These are phyloP conservation scores for Onthophagus taurus DNA, from an alignment of 1,140 invertebrate species.

Conservation along the genomic window DNA sequence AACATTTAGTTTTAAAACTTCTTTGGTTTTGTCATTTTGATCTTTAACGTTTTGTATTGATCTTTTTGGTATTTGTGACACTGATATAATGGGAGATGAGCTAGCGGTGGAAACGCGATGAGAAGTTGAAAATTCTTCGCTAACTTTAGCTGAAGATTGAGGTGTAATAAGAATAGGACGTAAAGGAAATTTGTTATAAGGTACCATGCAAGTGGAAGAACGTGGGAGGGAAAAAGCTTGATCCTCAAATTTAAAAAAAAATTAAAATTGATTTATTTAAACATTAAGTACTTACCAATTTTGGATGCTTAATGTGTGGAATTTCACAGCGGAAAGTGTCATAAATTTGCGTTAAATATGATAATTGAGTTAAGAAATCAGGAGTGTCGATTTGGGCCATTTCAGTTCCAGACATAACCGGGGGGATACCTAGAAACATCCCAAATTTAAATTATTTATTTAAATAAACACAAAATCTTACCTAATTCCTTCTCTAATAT, in stretches of 20 bases:
- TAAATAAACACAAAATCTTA: slow-evolving; percentile 15
- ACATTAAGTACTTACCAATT: slow-evolving; percentile 51
- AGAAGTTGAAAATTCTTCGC: slow-evolving; percentile 4
- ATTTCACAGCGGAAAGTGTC: slow-evolving; percentile 75
- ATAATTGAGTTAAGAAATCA: slow-evolving; percentile 68
- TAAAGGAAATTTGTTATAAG: neutral
- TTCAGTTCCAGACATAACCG: slow-evolving; percentile 76
- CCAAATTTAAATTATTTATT: slow-evolving; percentile 1
- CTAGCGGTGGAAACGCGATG: too few species aligned
- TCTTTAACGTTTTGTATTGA: neutral
- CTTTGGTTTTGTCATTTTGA: neutral
- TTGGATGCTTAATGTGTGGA: slow-evolving; percentile 67
- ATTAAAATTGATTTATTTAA: neutral
- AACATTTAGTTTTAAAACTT: slow-evolving; percentile 1
- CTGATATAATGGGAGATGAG: neutral
- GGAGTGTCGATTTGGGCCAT: slow-evolving; percentile 60
- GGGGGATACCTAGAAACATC: slow-evolving; percentile 51
- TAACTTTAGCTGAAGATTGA: slow-evolving; percentile 1
- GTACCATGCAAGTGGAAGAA: neutral
- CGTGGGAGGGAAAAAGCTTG: neutral
- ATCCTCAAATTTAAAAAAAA: slow-evolving; percentile 7
- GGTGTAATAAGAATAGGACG: slow-evolving; percentile 7
- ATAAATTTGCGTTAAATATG: slow-evolving; percentile 81
- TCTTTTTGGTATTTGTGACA: neutral
- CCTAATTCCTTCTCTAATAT: slow-evolving; percentile 61